Conservation (phyloP, 2,888 invertebrate genomes). For the Agriopis aurantiaria region DNA sequence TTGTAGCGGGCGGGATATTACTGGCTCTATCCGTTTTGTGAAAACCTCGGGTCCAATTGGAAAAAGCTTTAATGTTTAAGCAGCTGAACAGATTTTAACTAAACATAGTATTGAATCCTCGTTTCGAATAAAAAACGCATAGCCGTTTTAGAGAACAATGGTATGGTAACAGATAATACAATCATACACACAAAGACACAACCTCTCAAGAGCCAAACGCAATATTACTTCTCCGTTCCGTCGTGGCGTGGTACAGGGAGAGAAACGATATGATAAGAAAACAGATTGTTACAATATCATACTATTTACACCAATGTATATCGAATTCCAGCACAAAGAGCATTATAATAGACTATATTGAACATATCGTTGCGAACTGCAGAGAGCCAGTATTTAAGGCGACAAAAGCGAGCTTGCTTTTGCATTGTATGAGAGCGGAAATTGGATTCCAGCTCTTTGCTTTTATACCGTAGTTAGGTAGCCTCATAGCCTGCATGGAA, state of each 20-base stretch:
- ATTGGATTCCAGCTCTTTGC: constrained; percentile 52
- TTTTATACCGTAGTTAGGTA: constrained; percentile 38
- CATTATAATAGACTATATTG: constrained; percentile 1
- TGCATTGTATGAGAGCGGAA: constrained; percentile 57
- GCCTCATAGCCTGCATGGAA: constrained; percentile 21
- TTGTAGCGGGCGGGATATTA: no score
- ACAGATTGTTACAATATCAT: background rate
- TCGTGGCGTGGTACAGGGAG: background rate
- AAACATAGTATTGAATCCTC: no score
- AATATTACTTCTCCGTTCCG: no score
- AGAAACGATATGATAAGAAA: background rate
- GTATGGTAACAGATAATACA: no score
- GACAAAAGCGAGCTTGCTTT: constrained; percentile 48
- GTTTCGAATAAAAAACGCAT: no score
- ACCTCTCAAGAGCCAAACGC: no score
- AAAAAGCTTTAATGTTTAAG: no score
- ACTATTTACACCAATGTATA: constrained; percentile 1
- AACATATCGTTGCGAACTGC: constrained; percentile 28
- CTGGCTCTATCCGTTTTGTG: no score
- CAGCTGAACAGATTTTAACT: no score
- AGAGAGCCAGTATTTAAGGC: constrained; percentile 47
- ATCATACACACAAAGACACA: no score
- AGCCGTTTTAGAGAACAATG: no score
- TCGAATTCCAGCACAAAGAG: constrained; percentile 10
- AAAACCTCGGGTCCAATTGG: no score